phyloP scores from a whole-genome alignment of 2,888 invertebrate species.

The Anorthoa munda region DNA sequence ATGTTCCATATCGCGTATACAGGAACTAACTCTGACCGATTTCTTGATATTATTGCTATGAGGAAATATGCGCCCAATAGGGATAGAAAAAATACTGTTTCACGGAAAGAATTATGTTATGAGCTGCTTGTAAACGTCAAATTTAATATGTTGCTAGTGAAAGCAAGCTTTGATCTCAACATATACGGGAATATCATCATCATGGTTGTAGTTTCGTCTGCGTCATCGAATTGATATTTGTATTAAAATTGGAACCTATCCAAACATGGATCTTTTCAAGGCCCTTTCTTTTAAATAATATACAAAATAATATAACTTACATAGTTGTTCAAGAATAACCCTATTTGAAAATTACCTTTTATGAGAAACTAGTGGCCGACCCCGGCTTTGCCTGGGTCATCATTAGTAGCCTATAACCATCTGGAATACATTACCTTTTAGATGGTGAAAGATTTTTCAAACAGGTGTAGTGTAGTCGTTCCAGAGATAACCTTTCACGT shows the following conservation, averaged over 20 bases:
- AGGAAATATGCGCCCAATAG: conserved; percentile 2
- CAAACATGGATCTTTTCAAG: background rate
- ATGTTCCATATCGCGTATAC: conserved; percentile 2
- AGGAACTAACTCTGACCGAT: conserved; percentile 22
- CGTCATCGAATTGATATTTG: background rate
- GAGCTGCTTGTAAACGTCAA: conserved; percentile 21
- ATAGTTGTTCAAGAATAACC: too few species aligned
- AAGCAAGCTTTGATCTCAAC: conserved; percentile 33
- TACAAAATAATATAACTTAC: too few species aligned
- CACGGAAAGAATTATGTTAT: conserved; percentile 17
- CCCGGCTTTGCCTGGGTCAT: too few species aligned
- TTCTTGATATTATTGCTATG: conserved; percentile 25
- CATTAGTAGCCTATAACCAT: too few species aligned
- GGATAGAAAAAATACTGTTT: conserved; percentile 21
- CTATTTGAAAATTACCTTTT: too few species aligned
- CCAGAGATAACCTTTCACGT: too few species aligned
- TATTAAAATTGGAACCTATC: background rate
- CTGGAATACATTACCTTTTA: too few species aligned
- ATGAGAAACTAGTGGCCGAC: too few species aligned
- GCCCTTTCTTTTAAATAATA: too few species aligned
- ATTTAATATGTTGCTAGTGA: conserved; percentile 9
- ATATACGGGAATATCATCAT: background rate
- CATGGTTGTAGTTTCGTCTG: background rate
- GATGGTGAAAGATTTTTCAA: too few species aligned
- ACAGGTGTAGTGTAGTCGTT: too few species aligned